These are phyloP conservation scores for Odontesthes bonariensis DNA, from an alignment of 2,113 vertebrate genomes.

Conservation along the genomic window DNA sequence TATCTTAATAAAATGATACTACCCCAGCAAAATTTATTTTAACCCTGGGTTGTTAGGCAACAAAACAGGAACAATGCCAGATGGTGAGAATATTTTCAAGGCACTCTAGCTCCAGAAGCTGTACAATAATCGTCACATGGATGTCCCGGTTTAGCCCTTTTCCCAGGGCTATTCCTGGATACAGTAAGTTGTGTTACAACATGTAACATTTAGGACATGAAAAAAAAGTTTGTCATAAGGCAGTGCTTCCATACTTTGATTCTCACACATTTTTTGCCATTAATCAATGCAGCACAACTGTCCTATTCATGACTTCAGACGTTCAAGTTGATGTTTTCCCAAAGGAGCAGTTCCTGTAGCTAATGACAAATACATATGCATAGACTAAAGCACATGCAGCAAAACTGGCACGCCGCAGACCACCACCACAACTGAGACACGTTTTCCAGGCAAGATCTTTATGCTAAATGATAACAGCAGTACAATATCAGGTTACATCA, in stretches of 20 bases:
- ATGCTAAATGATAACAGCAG: constrained; percentile 78
- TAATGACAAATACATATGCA: constrained; percentile 73
- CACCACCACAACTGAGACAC: constrained; percentile 58
- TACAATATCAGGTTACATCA: constrained; percentile 62
- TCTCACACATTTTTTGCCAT: not conserved
- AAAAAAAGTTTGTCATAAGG: not conserved
- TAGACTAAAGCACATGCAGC: constrained; percentile 57
- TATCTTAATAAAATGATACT: not conserved
- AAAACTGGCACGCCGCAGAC: constrained; percentile 42
- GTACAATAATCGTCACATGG: not conserved
- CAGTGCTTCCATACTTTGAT: not conserved
- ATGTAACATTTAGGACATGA: not conserved
- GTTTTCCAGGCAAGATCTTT: constrained; percentile 38
- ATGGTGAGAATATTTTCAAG: not conserved
- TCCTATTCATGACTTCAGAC: constrained; percentile 37
- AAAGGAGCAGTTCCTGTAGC: constrained; percentile 40
- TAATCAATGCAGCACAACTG: not conserved
- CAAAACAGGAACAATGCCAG: no score
- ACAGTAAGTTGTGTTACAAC: not conserved
- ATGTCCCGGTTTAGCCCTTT: not conserved
- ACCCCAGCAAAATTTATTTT: no score
- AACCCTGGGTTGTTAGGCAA: no score
- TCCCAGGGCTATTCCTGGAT: not conserved
- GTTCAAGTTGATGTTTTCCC: constrained; percentile 51
- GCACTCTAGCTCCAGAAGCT: not conserved